Conservation (phyloP, 2,888 invertebrate species). For the Pemphredon lugubris region DNA sequence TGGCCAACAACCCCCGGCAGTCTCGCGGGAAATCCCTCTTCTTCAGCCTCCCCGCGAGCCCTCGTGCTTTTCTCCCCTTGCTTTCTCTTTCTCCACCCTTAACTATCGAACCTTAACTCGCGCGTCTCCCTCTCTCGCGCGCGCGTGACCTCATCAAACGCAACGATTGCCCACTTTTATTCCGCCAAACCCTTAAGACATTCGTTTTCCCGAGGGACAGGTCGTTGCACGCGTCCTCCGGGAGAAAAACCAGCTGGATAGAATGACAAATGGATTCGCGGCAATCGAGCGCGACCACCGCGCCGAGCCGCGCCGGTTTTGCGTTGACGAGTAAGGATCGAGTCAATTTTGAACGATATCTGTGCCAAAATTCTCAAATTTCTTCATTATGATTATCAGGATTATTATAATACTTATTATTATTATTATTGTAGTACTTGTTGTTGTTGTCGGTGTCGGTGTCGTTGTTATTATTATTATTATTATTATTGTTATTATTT, state of each 20-base stretch:
- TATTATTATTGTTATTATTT: too few relatives aligned
- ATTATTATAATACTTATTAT: too few relatives aligned
- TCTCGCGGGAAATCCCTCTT: slow-evolving; percentile 64
- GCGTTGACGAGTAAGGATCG: too few relatives aligned
- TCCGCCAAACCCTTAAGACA: slow-evolving; percentile 9
- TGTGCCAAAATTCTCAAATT: too few relatives aligned
- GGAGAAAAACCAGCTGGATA: background rate
- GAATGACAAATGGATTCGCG: slow-evolving; percentile 9
- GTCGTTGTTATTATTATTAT: too few relatives aligned
- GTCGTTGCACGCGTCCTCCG: slow-evolving; percentile 16
- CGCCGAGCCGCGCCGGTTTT: too few relatives aligned
- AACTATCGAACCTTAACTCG: slow-evolving; percentile 38
- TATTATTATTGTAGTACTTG: too few relatives aligned
- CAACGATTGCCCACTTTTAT: slow-evolving; percentile 16
- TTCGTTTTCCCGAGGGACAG: slow-evolving; percentile 17
- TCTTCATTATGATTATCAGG: too few relatives aligned
- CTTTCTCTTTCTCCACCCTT: slow-evolving; percentile 31
- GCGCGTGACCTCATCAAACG: slow-evolving; percentile 19
- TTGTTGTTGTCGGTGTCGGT: too few relatives aligned
- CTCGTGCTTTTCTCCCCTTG: slow-evolving; percentile 49
- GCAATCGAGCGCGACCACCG: too few relatives aligned
- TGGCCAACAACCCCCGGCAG: slow-evolving; percentile 73
- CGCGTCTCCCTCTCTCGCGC: slow-evolving; percentile 12
- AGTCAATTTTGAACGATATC: too few relatives aligned
- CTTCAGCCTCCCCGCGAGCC: slow-evolving; percentile 59